Conservation (phyloP, 2,888 invertebrate species). For the Dugesia japonica region DNA sequence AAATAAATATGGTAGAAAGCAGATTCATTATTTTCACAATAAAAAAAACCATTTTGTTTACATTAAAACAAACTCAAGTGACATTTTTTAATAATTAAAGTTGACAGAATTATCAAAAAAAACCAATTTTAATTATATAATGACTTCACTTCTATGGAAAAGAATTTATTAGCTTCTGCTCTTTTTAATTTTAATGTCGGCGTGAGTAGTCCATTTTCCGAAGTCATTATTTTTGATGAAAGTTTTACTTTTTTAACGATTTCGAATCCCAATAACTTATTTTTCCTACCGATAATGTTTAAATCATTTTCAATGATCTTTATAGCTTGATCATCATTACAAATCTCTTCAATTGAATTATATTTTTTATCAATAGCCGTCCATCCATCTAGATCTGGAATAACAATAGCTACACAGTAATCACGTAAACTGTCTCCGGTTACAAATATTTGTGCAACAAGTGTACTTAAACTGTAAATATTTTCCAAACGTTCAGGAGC, state of each 20-base stretch:
- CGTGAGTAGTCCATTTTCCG: slow-evolving; percentile 33
- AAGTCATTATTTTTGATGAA: not conserved
- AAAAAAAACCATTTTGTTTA: too few relatives aligned
- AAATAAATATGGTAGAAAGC: too few relatives aligned
- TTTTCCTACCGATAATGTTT: slow-evolving; percentile 67
- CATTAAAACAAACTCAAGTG: too few relatives aligned
- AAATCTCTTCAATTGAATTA: not conserved
- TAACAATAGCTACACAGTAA: slow-evolving; percentile 70
- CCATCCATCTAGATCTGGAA: slow-evolving; percentile 68
- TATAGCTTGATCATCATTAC: slow-evolving; percentile 58
- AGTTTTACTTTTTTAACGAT: slow-evolving; percentile 55
- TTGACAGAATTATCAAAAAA: too few relatives aligned
- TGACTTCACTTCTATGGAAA: not conserved
- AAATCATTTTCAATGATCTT: slow-evolving; percentile 71
- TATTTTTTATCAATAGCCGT: slow-evolving; percentile 67
- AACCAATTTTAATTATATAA: not conserved
- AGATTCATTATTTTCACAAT: too few relatives aligned
- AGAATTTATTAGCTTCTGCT: not conserved
- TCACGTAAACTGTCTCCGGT: slow-evolving; percentile 72
- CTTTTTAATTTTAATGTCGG: slow-evolving; percentile 32
- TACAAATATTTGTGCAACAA: slow-evolving; percentile 83
- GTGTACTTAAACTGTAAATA: slow-evolving; percentile 76
- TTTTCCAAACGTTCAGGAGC: slow-evolving; percentile 97
- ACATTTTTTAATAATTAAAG: too few relatives aligned
- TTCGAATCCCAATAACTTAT: slow-evolving; percentile 82